Evolutionary conservation across 2,113 vertebrate species (phyloP), one percentile per base, ranked within the genome.

Genomic region (Nycticebus coucang): DNA sequence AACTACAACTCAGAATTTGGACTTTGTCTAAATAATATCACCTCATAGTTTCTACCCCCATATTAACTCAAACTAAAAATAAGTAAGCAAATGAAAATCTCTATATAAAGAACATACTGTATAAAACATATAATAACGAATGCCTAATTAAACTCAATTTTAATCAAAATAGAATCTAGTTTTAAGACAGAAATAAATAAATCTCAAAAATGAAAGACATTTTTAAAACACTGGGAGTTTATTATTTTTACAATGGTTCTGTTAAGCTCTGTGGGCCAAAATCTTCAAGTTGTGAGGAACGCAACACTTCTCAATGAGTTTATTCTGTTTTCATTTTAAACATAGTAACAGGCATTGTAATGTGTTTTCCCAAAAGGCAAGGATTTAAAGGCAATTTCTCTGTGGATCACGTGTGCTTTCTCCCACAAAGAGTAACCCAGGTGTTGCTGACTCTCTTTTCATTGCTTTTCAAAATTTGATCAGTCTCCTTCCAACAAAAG

Each of bases 391-490:
- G 30, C 69, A 12, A 37, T 77, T 50, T 55, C 18, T 84, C 55
- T 55, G 64, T 91, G 87, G 85, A 1, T 33, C 88, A n/a, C 35
- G 33, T 35, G 53, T 85, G 0, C 45, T 7, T 59, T 92, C 87
- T 93, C 37, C 93, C 87, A 95, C 87, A 91, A 95, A 97, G 96
- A 96, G 69, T 90, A 3, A 68, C 66, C 53, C 81, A 90, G 59
- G 55, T 85, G 68, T 78, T 95, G 97, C 68, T 91, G 41, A 69
- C 78, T 92, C 79, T 77, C 64, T 94, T 81, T 94, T 91, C 87
- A 88, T 55, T 0, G 22, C 74, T 62, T 96, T 60, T 71, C 69
- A 79, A 95, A 97, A 97, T 77, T 0, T 98, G 94, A 96, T 97
- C 87, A 96, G 77, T 45, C 18, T 95, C 94, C 95, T 35, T 66